Conservation (phyloP, 2,113 vertebrate genomes). For the Terrapene triunguis region DNA sequence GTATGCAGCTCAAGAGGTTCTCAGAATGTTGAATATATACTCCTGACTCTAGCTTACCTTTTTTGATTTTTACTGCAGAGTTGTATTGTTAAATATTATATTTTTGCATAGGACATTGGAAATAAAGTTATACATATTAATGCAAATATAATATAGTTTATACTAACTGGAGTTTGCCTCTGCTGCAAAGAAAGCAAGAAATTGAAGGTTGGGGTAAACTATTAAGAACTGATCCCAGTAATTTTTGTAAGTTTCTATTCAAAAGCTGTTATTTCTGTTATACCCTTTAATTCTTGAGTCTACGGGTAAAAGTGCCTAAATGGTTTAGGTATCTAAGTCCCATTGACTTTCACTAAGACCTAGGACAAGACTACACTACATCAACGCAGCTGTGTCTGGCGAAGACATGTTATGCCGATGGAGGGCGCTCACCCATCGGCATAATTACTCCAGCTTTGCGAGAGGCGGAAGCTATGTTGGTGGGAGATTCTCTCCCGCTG, state of each 20-base stretch:
- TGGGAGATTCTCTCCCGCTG: too few relatives aligned
- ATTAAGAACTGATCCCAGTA: not conserved
- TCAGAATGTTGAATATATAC: too few relatives aligned
- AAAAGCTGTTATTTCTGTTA: not conserved
- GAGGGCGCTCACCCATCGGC: too few relatives aligned
- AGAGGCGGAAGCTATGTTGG: too few relatives aligned
- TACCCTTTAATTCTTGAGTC: not conserved
- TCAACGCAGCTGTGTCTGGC: too few relatives aligned
- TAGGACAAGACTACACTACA: not conserved
- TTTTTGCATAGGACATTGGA: not conserved
- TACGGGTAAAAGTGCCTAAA: not conserved
- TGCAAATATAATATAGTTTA: not conserved
- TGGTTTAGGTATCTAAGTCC: not conserved
- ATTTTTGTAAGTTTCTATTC: not conserved
- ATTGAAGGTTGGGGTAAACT: not conserved
- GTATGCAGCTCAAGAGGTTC: too few relatives aligned
- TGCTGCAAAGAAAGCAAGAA: not conserved
- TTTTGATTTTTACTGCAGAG: not conserved
- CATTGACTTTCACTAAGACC: not conserved
- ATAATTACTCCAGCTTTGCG: too few relatives aligned
- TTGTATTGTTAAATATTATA: not conserved
- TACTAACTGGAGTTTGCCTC: not conserved
- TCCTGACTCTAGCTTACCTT: not conserved
- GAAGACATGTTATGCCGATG: too few relatives aligned
- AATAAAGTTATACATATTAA: not conserved